These are phyloP conservation scores for Drosophila kambysellisi DNA, from an alignment of 2,888 invertebrate genomes.

Conservation along the genomic window DNA sequence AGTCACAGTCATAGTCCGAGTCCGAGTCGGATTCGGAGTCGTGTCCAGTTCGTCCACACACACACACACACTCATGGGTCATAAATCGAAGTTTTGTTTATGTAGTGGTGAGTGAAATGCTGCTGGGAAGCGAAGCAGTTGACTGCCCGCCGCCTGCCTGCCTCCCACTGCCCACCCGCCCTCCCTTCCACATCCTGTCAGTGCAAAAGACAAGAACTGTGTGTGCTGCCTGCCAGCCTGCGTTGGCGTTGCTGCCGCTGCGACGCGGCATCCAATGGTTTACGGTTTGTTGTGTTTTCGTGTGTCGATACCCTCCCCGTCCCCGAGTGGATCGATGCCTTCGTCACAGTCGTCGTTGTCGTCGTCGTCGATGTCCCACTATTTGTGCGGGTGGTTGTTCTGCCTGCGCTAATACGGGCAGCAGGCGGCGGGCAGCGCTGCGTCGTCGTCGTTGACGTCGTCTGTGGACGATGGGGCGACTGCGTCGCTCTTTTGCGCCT, in stretches of 20 bases:
- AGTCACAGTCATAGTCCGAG: background rate
- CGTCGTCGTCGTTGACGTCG: conserved; percentile 12
- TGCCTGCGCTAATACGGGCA: conserved; percentile 27
- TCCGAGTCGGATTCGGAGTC: conserved; percentile 15
- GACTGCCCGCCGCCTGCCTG: background rate
- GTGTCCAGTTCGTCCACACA: conserved; percentile 53
- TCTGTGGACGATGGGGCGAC: conserved; percentile 43
- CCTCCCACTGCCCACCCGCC: background rate
- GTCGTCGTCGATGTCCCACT: conserved; percentile 9
- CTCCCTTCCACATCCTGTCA: conserved; percentile 53
- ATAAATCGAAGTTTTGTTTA: conserved; percentile 84
- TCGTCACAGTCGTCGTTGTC: conserved; percentile 6
- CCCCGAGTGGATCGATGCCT: conserved; percentile 30
- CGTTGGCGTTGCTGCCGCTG: conserved; percentile 18
- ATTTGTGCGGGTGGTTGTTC: conserved; percentile 66
- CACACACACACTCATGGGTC: conserved; percentile 63
- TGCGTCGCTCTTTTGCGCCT: conserved; percentile 63
- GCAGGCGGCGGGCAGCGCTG: conserved; percentile 35
- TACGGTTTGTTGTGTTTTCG: conserved; percentile 84
- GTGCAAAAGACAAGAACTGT: conserved; percentile 53
- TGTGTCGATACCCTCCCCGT: conserved; percentile 28
- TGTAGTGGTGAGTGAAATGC: conserved; percentile 63
- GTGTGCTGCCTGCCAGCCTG: conserved; percentile 3
- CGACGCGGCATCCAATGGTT: conserved; percentile 74
- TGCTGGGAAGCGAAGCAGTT: conserved; percentile 46